These are phyloP conservation scores for Drosophila macrospina DNA, from an alignment of 2,888 invertebrate species.

Conservation along the genomic window DNA sequence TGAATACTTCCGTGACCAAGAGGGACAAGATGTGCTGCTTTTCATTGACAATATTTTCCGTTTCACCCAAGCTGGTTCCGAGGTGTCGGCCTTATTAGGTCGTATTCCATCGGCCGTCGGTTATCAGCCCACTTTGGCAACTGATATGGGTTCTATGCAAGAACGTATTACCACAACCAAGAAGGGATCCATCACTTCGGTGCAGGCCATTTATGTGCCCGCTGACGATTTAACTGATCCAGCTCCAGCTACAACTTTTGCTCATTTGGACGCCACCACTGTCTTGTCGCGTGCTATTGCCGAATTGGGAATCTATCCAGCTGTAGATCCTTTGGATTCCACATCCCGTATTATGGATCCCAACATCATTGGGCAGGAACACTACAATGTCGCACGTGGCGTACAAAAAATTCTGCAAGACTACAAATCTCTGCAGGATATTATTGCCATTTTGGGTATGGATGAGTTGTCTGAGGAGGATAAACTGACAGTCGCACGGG, in stretches of 20 bases:
- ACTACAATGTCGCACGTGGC: constrained; percentile 95
- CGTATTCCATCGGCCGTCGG: constrained; percentile 98
- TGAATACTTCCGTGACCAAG: constrained; percentile 97
- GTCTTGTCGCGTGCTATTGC: constrained; percentile 97
- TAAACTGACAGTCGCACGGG: constrained; percentile 96
- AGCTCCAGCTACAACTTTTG: constrained; percentile 97
- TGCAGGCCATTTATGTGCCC: constrained; percentile 97
- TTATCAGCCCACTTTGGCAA: constrained; percentile 97
- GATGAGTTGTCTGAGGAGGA: constrained; percentile 98
- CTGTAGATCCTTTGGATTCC: constrained; percentile 97
- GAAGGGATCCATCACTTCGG: constrained; percentile 97
- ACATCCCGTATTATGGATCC: constrained; percentile 98
- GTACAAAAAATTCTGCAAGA: constrained; percentile 96
- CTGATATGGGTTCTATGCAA: constrained; percentile 99
- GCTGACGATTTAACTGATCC: constrained; percentile 99
- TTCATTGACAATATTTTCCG: constrained; percentile 99
- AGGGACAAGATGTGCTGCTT: constrained; percentile 96
- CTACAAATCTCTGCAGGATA: constrained; percentile 92
- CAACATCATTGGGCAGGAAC: constrained; percentile 94
- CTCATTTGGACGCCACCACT: constrained; percentile 98
- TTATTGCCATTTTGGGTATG: constrained; percentile 98
- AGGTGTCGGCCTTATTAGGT: constrained; percentile 95
- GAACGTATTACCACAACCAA: constrained; percentile 97
- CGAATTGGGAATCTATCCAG: constrained; percentile 96
- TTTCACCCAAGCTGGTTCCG: constrained; percentile 96